Conservation (phyloP, 1,140 invertebrate genomes). For the Micrasema minimum region DNA sequence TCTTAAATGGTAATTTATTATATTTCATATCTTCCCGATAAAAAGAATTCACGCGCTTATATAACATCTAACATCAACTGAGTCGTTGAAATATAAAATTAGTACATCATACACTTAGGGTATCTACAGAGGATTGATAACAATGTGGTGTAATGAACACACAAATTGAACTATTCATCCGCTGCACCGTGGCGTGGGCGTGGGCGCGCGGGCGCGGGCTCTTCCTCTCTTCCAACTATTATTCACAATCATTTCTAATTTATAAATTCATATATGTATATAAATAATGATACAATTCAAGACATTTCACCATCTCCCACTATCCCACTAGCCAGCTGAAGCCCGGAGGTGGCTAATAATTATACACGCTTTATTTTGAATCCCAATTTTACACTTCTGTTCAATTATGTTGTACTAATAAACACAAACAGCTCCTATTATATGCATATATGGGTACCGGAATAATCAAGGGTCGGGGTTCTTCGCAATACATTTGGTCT, state of each 20-base stretch:
- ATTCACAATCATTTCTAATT: not conserved
- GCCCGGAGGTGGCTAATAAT: too few relatives aligned
- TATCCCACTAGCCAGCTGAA: too few relatives aligned
- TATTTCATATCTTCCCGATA: not conserved
- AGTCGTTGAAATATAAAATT: slow-evolving; percentile 7
- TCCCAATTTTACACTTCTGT: too few relatives aligned
- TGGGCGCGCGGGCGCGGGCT: too few relatives aligned
- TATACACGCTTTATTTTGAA: too few relatives aligned
- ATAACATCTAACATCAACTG: slow-evolving; percentile 12
- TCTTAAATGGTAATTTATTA: not conserved
- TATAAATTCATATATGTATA: too few relatives aligned
- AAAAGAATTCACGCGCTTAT: slow-evolving; percentile 10
- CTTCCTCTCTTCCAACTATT: not conserved
- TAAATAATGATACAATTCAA: too few relatives aligned
- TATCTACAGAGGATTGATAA: not conserved
- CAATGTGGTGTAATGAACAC: slow-evolving; percentile 17
- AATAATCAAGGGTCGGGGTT: not conserved
- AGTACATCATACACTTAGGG: slow-evolving; percentile 7
- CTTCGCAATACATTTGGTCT: slow-evolving; percentile 20
- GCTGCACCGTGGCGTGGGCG: not conserved
- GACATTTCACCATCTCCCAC: too few relatives aligned
- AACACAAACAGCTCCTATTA: too few relatives aligned
- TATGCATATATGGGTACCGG: too few relatives aligned
- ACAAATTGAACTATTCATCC: slow-evolving; percentile 2
- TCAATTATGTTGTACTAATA: too few relatives aligned